A percentile compares a stretch with the other conserved stretches of the same genome.
These are phyloP conservation scores for Anorthoa munda DNA, from an alignment of 2,888 invertebrate genomes.

Conservation along the genomic window DNA sequence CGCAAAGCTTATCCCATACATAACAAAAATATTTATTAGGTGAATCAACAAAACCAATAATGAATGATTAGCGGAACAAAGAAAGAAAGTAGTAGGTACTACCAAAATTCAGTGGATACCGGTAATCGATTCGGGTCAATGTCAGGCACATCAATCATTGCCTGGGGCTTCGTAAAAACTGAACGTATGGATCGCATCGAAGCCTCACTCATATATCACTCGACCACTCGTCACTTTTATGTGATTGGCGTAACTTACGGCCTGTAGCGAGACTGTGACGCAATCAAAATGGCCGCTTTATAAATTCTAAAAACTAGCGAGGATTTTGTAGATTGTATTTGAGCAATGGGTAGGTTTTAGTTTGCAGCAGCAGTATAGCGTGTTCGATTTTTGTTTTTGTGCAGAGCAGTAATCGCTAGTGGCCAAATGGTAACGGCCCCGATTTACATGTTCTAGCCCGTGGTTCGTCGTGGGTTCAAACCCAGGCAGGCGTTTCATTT, in stretches of 20 bases:
- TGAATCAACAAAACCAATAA: conserved; percentile 47
- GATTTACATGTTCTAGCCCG: too few species aligned
- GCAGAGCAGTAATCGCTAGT: too few species aligned
- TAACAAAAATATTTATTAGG: conserved; percentile 14
- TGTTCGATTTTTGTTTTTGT: too few species aligned
- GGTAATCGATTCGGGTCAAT: conserved; percentile 81
- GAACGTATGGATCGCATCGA: conserved; percentile 74
- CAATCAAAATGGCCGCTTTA: conserved; percentile 40
- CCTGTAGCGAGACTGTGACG: conserved; percentile 46
- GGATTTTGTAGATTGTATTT: not conserved
- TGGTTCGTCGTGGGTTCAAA: too few species aligned
- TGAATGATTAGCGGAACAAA: conserved; percentile 59
- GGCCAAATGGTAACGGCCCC: too few species aligned
- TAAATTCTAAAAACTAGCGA: conserved; percentile 23
- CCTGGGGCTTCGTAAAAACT: conserved; percentile 75
- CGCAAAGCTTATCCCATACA: not conserved
- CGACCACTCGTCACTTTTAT: conserved; percentile 73
- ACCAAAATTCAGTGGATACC: conserved; percentile 62
- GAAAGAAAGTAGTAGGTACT: conserved; percentile 49
- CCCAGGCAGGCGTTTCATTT: too few species aligned
- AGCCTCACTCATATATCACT: conserved; percentile 80
- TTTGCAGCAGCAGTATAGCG: not conserved
- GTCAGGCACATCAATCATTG: conserved; percentile 82
- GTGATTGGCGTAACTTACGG: conserved; percentile 58
- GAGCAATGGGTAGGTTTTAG: not conserved